phyloP scores from a whole-genome alignment of 1,140 invertebrate species.

The Drosophila trapezifrons region DNA sequence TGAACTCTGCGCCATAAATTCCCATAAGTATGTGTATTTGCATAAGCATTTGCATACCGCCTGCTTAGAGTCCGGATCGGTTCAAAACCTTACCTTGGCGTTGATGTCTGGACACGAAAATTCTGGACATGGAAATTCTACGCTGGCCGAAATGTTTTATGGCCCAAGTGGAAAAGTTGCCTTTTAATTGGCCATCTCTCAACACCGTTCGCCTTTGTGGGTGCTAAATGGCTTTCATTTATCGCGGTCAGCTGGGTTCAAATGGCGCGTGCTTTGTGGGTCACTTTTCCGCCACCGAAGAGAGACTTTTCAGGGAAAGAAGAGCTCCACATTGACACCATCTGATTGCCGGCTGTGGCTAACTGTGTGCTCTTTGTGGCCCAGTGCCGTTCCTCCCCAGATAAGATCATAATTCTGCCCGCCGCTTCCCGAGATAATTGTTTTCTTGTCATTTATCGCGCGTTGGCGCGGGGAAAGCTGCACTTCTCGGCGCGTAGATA shows the following conservation, averaged over 20 bases:
- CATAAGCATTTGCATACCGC: constrained; percentile 54
- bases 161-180: constrained; percentile 35
- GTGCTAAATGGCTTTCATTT: constrained; percentile 69
- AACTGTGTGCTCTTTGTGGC: constrained; percentile 61
- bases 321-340: constrained; percentile 65
- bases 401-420: constrained; percentile 55
- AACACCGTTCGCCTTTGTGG: constrained; percentile 32
- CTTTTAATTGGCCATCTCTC: constrained; percentile 50
- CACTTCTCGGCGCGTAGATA: constrained; percentile 34
- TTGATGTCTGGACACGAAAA: constrained; percentile 31
- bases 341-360: constrained; percentile 55
- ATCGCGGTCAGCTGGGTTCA: constrained; percentile 71
- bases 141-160: constrained; percentile 52
- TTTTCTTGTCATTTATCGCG: constrained; percentile 62
- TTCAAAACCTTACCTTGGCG: constrained; percentile 2
- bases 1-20: constrained; percentile 80
- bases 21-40: constrained; percentile 56
- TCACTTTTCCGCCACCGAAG: constrained; percentile 43
- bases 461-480: constrained; percentile 58
- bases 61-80: constrained; percentile 11
- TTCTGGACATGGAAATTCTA: constrained; percentile 61
- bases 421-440: constrained; percentile 33
- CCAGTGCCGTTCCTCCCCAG: constrained; percentile 41
- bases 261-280: constrained; percentile 75
- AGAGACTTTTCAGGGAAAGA: constrained; percentile 7